Base-by-base conservation (phyloP, 2,113 vertebrate species). In the Paramisgurnus dabryanus region DNA sequence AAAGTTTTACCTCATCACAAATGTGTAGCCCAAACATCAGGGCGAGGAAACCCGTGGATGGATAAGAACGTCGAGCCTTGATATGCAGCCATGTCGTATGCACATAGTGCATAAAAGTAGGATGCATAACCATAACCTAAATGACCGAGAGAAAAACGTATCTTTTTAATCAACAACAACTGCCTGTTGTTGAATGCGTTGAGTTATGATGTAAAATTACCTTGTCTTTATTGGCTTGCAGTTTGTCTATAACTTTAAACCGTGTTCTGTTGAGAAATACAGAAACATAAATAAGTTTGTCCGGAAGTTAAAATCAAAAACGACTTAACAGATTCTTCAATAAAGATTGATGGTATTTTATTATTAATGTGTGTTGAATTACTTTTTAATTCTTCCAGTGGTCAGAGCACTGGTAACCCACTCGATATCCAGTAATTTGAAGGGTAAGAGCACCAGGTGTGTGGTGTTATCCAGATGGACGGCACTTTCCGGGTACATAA, bases 401-500 rank as follows among this genome's bases (percentile, higher is more conserved):
- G 96, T 97, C 70, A 95, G 91, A 9, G 96, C 95, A 0, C 96
- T 98, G 85, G 95, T 63, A 18, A 98, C 76, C 97, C 97, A 99
- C 87, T 95, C 93, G 84, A 99, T 88, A 84, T 99, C 97, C 39
- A 93, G 77, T 17, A 87, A 95, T 90, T 99, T 99, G 90, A 98
- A 99, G 10, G 97, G 97, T 60, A 99, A 91, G 81, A 98, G 90
- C 47, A 99, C 86, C 89, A 99, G 95, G 85, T 82, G 93, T 86
- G 96, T 96, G 0, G 86, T 88, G 76, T 94, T 94, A 50, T 88
- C 91, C 74, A 98, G 83, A 58, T 98, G 93, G 70, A 85, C 87
- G 86, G 96, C 96, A 84, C 96, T 99, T 89, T 98, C 97, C 0
- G 97, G 97, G 83, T 99, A 99, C 89, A 99, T 86, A 2, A 98